Conservation (phyloP, 2,888 invertebrate species). For the Falcaria lacertinaria region DNA sequence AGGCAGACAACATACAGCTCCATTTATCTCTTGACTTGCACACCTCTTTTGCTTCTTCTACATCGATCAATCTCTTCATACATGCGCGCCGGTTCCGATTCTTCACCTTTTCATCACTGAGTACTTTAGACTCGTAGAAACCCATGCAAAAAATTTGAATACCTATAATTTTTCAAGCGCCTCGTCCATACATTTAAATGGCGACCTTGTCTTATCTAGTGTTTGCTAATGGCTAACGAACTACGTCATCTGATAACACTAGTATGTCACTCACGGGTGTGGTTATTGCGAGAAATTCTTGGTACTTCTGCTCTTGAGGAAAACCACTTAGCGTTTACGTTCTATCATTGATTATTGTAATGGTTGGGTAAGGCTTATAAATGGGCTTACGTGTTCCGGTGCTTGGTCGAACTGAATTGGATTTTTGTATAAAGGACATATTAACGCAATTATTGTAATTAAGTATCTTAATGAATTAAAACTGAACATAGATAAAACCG, state of each 20-base stretch:
- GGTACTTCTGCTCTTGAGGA: not conserved
- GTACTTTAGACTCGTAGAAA: too few species aligned
- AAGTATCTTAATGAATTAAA: too few species aligned
- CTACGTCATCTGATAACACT: slow-evolving; percentile 28
- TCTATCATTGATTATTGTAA: not conserved
- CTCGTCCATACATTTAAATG: slow-evolving; percentile 10
- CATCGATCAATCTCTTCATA: too few species aligned
- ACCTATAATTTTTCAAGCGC: not conserved
- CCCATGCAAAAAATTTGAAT: too few species aligned
- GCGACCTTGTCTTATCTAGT: slow-evolving; percentile 37
- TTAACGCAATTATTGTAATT: not conserved
- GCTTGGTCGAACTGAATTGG: too few species aligned
- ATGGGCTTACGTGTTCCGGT: not conserved
- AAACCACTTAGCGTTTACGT: not conserved
- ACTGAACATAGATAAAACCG: too few species aligned
- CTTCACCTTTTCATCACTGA: too few species aligned
- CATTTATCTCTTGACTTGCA: too few species aligned
- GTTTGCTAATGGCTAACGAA: slow-evolving; percentile 29
- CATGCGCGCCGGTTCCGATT: too few species aligned
- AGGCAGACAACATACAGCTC: too few species aligned
- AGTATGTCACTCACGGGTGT: slow-evolving; percentile 17
- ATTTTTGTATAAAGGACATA: too few species aligned
- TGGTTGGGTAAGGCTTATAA: not conserved
- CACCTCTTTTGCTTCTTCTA: too few species aligned
- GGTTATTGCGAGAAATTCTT: slow-evolving; percentile 4